Conservation (phyloP, 2,888 invertebrate genomes). For the Dolichomitus sp. region DNA sequence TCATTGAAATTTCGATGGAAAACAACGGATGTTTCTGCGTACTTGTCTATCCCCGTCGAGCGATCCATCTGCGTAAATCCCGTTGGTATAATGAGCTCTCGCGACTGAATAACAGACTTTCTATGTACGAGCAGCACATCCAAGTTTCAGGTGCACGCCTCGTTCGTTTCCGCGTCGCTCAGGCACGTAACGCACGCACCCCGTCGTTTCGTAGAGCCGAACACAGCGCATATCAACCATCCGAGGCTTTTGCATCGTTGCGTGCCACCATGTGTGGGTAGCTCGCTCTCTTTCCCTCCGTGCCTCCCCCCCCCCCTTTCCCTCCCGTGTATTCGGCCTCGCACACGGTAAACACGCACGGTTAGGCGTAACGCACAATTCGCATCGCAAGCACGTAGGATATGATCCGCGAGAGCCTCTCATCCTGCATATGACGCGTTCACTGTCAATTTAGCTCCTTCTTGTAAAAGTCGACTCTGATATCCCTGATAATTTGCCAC, state of each 20-base stretch:
- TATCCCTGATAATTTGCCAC: too few relatives aligned
- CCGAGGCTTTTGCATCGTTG: conserved; percentile 50
- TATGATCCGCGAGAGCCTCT: conserved; percentile 45
- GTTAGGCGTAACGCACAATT: conserved; percentile 75
- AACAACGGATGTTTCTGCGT: conserved; percentile 4
- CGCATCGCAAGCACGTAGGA: conserved; percentile 71
- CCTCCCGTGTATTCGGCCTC: conserved; percentile 39
- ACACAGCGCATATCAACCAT: conserved; percentile 35
- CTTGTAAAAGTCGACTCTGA: too few relatives aligned
- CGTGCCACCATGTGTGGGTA: neutral
- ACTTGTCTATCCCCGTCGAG: neutral
- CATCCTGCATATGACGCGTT: neutral
- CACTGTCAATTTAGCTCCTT: too few relatives aligned
- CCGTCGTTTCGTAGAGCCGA: conserved; percentile 19
- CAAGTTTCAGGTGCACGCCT: conserved; percentile 58
- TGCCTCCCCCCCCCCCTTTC: conserved; percentile 26
- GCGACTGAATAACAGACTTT: conserved; percentile 51
- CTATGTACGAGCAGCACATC: neutral
- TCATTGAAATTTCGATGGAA: conserved; percentile 12
- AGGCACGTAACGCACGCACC: conserved; percentile 35
- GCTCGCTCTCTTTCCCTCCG: conserved; percentile 3
- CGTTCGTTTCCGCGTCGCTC: conserved; percentile 45
- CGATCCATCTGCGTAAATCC: conserved; percentile 45
- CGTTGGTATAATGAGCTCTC: conserved; percentile 37
- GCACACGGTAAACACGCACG: conserved; percentile 73